Base-by-base conservation (phyloP, 2,888 invertebrate species). In the Ecdyonurus torrentis region DNA sequence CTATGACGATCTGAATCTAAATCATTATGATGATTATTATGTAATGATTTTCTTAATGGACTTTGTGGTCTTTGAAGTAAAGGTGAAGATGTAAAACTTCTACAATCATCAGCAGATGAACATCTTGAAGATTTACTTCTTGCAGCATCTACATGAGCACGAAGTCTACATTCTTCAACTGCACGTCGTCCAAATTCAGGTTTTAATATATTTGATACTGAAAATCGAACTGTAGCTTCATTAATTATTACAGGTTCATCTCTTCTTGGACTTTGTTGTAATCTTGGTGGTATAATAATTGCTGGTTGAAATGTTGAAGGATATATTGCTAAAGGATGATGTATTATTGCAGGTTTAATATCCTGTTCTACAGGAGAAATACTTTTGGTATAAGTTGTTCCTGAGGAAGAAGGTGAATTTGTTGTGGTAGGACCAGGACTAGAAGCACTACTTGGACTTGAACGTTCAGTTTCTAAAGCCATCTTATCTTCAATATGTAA, bases 391-490 rank as follows among this genome's bases (percentile, higher is more conserved):
- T 55, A 55, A 5, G 55, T 20, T 37, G 37, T 37, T 10, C 37
- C 37, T 22, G 55, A 55, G 20, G 55, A 55, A 5, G 55, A 55
- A 5, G 55, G 55, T 22, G 55, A 55, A 55, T 22, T 55, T n/a
- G 55, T 55, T 5, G 55, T 20, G 10, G 10, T 55, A 22, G 55
- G 55, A n/a, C 55, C 55, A n/a, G 55, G 55, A 55, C 55, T 55
- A 55, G 55, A 55, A 22, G 55, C 55, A 22, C 22, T 55, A 22
- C n/a, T 55, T n/a, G 55, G 55, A 22, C 55, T 55, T 22, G 55
- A 55, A 22, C 55, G 55, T 22, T 55, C 55, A n/a, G 55, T 55
- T 55, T 55, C 55, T 55, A 55, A 22, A 7, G 55, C 55, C 55
- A 55, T 55, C 7, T 5, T 55, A 18, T 18, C 50, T 22, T 37